These are phyloP conservation scores for Esox niger DNA, from an alignment of 2,113 vertebrate genomes.

Conservation along the genomic window DNA sequence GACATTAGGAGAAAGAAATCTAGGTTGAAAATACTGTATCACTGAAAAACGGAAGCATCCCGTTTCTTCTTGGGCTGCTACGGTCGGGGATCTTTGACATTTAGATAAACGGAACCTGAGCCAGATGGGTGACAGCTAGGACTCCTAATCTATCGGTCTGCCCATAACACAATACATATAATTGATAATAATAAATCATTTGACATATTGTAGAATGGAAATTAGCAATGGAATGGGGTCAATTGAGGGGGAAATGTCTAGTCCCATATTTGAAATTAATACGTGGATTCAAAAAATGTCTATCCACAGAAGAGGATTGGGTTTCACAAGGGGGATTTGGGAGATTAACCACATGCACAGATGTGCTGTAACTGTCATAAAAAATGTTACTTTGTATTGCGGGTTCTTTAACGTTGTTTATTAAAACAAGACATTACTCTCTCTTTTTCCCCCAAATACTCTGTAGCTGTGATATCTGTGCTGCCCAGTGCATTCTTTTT, in stretches of 20 bases:
- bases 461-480: too few relatives aligned
- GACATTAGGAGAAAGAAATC: too few relatives aligned
- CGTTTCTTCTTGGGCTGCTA: too few relatives aligned
- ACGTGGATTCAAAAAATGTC: background rate
- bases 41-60: too few relatives aligned
- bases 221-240: slow-evolving; percentile 39
- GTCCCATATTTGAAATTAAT: slow-evolving; percentile 10
- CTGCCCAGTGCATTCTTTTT: too few relatives aligned
- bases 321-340: slow-evolving; percentile 24
- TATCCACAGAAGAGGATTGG: slow-evolving; percentile 16
- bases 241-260: slow-evolving; percentile 14
- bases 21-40: too few relatives aligned
- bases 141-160: slow-evolving; percentile 34
- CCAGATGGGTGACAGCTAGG: slow-evolving; percentile 37
- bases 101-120: slow-evolving; percentile 40
- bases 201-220: slow-evolving; percentile 32
- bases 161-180: slow-evolving; percentile 28
- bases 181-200: slow-evolving; percentile 53
- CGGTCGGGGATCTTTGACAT: too few relatives aligned
- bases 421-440: too few relatives aligned
- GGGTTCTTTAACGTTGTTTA: too few relatives aligned
- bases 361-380: slow-evolving; percentile 16
- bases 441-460: too few relatives aligned
- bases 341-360: slow-evolving; percentile 21
- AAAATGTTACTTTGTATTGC: background rate